A percentile compares a stretch with the other conserved stretches of the same genome.
Conservation (phyloP, 1,140 invertebrate genomes). For the Zelostemma sp. region DNA sequence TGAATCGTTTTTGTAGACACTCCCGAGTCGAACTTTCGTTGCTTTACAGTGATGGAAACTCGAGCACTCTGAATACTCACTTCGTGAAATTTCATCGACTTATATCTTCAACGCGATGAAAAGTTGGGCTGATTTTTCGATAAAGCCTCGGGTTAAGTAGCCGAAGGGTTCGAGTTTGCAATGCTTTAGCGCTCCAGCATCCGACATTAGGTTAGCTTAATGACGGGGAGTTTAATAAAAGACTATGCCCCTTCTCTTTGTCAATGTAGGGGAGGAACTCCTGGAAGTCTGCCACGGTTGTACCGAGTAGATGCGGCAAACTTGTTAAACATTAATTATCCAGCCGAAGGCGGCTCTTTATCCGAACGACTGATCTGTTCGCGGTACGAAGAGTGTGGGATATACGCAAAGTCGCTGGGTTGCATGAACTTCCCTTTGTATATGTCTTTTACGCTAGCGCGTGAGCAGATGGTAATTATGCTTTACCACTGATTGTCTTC, state of each 20-base stretch:
- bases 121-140: too few species aligned
- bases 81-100: not conserved
- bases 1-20: not conserved
- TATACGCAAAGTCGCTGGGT: conserved; percentile 8
- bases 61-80: too few species aligned
- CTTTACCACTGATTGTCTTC: too few species aligned
- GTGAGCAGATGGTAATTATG: too few species aligned
- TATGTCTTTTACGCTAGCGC: not conserved
- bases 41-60: not conserved
- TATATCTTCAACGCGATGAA: not conserved
- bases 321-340: conserved; percentile 57
- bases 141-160: not conserved
- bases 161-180: not conserved
- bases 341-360: conserved; percentile 25
- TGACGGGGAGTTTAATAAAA: conserved; percentile 15
- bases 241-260: conserved; percentile 10
- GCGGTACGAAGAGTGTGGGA: not conserved
- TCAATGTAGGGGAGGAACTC: conserved; percentile 23
- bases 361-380: conserved; percentile 13
- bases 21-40: not conserved
- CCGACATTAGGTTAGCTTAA: conserved; percentile 11
- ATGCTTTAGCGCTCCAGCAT: not conserved
- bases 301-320: conserved; percentile 21
- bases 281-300: conserved; percentile 38
- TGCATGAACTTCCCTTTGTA: not conserved